Conservation (phyloP, 2,113 vertebrate species). For the Oxygymnocypris stewartii region DNA sequence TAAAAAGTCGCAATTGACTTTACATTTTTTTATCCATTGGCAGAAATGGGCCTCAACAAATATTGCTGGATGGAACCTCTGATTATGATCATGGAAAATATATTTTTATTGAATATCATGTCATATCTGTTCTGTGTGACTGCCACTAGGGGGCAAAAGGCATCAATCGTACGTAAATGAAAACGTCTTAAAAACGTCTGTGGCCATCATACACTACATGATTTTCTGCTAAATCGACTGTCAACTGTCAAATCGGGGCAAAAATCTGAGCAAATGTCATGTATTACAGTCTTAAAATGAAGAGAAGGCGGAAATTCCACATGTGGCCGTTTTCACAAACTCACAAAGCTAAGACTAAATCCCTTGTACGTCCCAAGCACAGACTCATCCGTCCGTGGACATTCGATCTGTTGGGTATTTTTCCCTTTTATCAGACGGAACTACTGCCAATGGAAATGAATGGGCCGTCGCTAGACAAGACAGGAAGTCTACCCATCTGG, state of each 20-base stretch:
- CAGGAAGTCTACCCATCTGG: slow-evolving; percentile 67
- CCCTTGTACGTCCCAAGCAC: slow-evolving; percentile 40
- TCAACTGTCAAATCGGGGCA: background rate
- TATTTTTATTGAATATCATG: too few relatives aligned
- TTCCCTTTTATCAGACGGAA: slow-evolving; percentile 64
- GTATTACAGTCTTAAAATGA: background rate
- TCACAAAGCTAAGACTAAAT: slow-evolving; percentile 49
- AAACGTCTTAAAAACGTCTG: too few relatives aligned
- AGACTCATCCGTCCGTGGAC: slow-evolving; percentile 43
- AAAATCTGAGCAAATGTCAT: background rate
- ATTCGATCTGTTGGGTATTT: slow-evolving; percentile 57
- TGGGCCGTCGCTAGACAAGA: slow-evolving; percentile 65
- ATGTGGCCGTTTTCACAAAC: slow-evolving; percentile 43
- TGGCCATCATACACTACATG: too few relatives aligned
- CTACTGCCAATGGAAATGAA: slow-evolving; percentile 64
- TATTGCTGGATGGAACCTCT: background rate
- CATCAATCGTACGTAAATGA: too few relatives aligned
- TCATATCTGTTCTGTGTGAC: too few relatives aligned
- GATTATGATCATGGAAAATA: too few relatives aligned
- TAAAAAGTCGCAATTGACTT: too few relatives aligned
- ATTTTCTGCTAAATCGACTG: too few relatives aligned
- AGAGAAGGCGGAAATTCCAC: background rate
- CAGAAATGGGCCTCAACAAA: too few relatives aligned
- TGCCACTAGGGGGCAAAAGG: background rate
- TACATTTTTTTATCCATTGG: too few relatives aligned